Base-by-base conservation (phyloP, 2,113 vertebrate genomes). In the Nannospalax galili region DNA sequence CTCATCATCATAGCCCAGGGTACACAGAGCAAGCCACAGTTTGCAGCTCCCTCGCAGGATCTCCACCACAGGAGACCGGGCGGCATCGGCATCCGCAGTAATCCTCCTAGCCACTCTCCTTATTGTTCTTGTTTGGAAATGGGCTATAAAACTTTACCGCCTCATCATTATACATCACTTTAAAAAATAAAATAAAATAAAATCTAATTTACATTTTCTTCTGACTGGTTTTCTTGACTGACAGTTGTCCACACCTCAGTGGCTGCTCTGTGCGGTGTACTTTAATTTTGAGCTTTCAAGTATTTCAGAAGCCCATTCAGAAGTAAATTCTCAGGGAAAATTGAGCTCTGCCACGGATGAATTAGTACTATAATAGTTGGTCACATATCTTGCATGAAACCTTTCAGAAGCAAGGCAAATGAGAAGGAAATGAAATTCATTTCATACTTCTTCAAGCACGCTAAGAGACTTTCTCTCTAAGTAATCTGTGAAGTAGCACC, bases 261-360 rank as follows among this genome's bases (percentile, higher is more conserved):
- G 97, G 97, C 97, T 98, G 98, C 98, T 98, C 98, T 98, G 98
- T 99, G 98, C 98, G 98, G 97, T 98, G 98, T 99, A 98, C 98
- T 99, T 99, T 98, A 98, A 99, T 99, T 98, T 98, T 98, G 98
- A 99, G 98, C 98, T 98, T 98, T 98, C 98, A 98, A 98, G 98
- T 98, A 98, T 98, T 98, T 98, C 98, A 97, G 98, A 98, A 98
- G 98, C 98, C 98, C 98, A 99, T 99, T 99, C 98, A 98, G 98
- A 99, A 98, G 98, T 98, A 99, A 99, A 99, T 99, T 99, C 99
- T 99, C 98, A 97, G 98, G 99, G 99, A 99, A 99, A 99, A 99
- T 99, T 99, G 99, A 99, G 99, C 99, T 99, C 99, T 99, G 99
- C 99, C 99, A 99, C 99, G 99, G 99, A 99, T 99, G 99, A 99